phyloP scores from a whole-genome alignment of 2,888 invertebrate genomes.

The Eutolmus rufibarbis region DNA sequence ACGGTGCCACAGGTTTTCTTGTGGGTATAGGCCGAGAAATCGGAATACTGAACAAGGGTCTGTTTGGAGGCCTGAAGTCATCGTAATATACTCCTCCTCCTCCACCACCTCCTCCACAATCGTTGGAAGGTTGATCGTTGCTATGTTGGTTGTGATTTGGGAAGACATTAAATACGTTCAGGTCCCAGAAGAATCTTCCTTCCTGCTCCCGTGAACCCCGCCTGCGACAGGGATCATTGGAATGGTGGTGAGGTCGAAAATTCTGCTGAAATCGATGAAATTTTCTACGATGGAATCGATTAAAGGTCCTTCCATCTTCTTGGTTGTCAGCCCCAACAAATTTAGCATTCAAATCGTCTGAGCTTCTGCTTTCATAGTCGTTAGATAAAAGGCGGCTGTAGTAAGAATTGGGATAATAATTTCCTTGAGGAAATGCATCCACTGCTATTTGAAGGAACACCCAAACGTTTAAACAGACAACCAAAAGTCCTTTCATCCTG shows the following conservation, averaged over 20 bases:
- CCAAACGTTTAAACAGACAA: neutral
- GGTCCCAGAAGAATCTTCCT: conserved; percentile 59
- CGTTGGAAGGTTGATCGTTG: conserved; percentile 6
- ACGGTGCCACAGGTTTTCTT: neutral
- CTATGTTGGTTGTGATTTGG: conserved; percentile 28
- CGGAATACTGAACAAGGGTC: conserved; percentile 16
- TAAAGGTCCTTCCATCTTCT: neutral
- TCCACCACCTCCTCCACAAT: neutral
- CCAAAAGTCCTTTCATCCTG: neutral
- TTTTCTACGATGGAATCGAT: neutral
- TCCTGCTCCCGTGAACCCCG: conserved; percentile 50
- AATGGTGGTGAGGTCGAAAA: conserved; percentile 49
- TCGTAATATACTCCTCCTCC: neutral
- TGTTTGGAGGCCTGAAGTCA: neutral
- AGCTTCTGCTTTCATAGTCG: neutral
- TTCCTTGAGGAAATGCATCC: neutral
- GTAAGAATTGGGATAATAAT: neutral
- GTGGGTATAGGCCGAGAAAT: neutral
- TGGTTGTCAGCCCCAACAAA: neutral
- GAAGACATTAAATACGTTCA: conserved; percentile 59
- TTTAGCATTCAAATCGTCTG: neutral
- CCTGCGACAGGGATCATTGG: conserved; percentile 49
- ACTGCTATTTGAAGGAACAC: neutral
- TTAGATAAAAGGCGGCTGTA: neutral
- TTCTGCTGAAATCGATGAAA: neutral